Conservation (phyloP, 2,888 invertebrate genomes). For the Limnephilus rhombicus region DNA sequence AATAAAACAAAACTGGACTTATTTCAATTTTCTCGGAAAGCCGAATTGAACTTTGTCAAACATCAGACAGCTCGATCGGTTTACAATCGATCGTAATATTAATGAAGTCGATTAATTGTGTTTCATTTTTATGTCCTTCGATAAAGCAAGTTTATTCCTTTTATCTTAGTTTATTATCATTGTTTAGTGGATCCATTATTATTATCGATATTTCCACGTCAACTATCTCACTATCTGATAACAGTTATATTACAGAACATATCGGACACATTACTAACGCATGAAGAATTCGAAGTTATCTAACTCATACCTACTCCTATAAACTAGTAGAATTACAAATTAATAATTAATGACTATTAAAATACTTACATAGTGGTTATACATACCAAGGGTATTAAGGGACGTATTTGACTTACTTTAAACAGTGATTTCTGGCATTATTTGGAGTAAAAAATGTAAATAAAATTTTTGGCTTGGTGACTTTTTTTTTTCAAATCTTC, state of each 20-base stretch:
- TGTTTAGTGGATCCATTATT: constrained; percentile 1
- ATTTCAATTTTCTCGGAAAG: neutral
- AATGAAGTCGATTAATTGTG: neutral
- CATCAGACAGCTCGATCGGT: neutral
- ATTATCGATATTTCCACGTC: neutral
- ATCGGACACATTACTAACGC: neutral
- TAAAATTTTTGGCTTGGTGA: no score
- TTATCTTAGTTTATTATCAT: neutral
- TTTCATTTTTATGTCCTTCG: neutral
- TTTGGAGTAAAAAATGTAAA: no score
- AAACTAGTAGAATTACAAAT: no score
- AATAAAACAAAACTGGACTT: neutral
- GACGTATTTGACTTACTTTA: no score
- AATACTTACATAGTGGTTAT: no score
- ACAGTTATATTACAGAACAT: neutral
- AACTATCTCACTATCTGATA: neutral
- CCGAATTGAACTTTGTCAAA: neutral
- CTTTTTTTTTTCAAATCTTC: no score
- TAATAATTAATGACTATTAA: no score
- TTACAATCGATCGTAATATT: neutral
- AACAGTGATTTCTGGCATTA: no score
- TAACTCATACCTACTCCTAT: neutral
- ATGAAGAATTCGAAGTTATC: neutral
- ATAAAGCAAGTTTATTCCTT: neutral
- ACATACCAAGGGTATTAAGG: no score